phyloP scores from a whole-genome alignment of 2,888 invertebrate genomes.

The Perdita meconis region DNA sequence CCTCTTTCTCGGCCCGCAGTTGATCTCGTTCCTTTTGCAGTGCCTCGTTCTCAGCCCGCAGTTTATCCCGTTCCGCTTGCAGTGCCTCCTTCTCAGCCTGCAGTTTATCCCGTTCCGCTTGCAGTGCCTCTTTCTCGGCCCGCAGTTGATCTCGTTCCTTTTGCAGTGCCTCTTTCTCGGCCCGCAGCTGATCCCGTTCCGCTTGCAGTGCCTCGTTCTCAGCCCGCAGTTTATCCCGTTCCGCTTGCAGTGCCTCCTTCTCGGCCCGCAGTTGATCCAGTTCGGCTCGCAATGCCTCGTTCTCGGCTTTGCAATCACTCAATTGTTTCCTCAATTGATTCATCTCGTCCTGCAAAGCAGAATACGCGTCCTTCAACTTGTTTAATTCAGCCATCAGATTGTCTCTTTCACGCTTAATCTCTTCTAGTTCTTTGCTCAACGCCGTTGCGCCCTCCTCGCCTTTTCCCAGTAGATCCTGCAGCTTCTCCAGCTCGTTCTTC shows the following conservation, averaged over 20 bases:
- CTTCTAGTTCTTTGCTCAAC: conserved; percentile 52
- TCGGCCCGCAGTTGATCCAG: conserved; percentile 47
- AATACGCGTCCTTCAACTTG: conserved; percentile 41
- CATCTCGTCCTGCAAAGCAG: conserved; percentile 48
- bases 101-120: conserved; percentile 38
- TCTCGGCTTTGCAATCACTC: conserved; percentile 25
- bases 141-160: too few relatives aligned
- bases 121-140: conserved; percentile 43
- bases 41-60: conserved; percentile 36
- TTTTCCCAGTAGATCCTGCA: conserved; percentile 25
- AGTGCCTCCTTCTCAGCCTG: conserved; percentile 49
- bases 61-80: too few relatives aligned
- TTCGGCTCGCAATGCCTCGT: conserved; percentile 45
- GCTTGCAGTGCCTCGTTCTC: conserved; percentile 43
- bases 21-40: conserved; percentile 47
- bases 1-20: conserved; percentile 47
- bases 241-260: too few relatives aligned
- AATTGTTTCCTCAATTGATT: conserved; percentile 52
- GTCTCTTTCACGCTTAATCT: conserved; percentile 49
- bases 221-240: too few relatives aligned
- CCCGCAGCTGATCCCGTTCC: conserved; percentile 42
- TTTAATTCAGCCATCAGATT: conserved; percentile 49
- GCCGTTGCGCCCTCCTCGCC: conserved; percentile 26
- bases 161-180: too few relatives aligned
- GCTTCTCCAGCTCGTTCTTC: conserved; percentile 43